Evolutionary conservation across 2,797 vertebrate genomes (phyloP).

Genomic region (Brachyalestes nurse): DNA sequence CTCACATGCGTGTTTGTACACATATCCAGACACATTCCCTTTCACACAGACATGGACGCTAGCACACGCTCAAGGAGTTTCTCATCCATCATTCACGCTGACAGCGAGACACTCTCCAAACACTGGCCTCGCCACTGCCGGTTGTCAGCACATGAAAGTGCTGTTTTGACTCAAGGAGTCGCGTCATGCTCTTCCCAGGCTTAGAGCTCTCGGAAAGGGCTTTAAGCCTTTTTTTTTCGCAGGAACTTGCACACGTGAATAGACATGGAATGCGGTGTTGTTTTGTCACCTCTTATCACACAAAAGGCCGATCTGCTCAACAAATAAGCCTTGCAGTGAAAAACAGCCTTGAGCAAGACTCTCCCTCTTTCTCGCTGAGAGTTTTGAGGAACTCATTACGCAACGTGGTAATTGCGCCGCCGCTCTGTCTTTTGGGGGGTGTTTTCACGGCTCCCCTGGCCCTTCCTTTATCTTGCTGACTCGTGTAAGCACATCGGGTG

Average conservation of each 20-base stretch:
- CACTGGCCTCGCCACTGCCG: conserved; percentile 19
- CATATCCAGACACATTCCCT: conserved; percentile 20
- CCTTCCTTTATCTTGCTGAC: conserved; percentile 14
- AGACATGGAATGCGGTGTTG: conserved; percentile 71
- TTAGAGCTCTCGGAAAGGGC: conserved; percentile 30
- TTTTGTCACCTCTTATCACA: conserved; percentile 75
- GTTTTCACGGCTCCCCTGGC: conserved; percentile 13
- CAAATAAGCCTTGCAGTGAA: conserved; percentile 65
- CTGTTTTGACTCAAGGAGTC: conserved; percentile 48
- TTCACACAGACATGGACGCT: conserved; percentile 21
- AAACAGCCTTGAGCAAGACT: conserved; percentile 61
- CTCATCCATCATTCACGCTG: conserved; percentile 38
- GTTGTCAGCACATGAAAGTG: conserved; percentile 43
- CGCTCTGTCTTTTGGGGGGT: conserved; percentile 44
- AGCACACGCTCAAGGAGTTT: conserved; percentile 38
- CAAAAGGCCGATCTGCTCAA: conserved; percentile 76
- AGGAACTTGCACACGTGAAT: conserved; percentile 67
- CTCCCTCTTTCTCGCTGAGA: conserved; percentile 9
- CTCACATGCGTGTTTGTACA: conserved; percentile 41
- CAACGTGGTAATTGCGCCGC: conserved; percentile 42
- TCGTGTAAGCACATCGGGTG: conserved; percentile 58
- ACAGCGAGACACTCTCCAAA: conserved; percentile 44
- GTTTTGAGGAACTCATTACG: conserved; percentile 46
- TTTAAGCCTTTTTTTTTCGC: conserved; percentile 64
- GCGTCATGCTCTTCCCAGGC: conserved; percentile 33